A percentile compares a stretch with the other conserved stretches of the same genome.
Conservation (phyloP, 2,888 invertebrate species). For the Nephrotoma appendiculata region DNA sequence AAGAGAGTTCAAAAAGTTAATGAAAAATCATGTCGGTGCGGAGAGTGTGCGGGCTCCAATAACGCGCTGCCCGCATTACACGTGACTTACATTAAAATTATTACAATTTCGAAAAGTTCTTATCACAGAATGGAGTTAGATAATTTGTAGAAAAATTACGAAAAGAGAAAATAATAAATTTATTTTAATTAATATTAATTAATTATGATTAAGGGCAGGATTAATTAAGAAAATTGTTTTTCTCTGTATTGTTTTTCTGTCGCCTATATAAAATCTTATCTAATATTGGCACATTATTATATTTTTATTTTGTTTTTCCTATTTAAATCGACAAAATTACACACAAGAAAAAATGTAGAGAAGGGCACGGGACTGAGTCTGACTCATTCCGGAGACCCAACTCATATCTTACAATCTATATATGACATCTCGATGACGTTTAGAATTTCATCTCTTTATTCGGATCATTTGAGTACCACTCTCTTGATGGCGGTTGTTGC, state of each 20-base stretch:
- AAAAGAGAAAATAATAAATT: neutral
- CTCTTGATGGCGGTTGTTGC: neutral
- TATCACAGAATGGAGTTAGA: constrained; percentile 6
- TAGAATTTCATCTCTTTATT: constrained; percentile 3
- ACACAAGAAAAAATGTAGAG: neutral
- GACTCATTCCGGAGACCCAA: neutral
- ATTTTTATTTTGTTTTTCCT: neutral
- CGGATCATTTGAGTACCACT: neutral
- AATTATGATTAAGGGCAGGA: neutral
- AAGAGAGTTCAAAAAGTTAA: neutral
- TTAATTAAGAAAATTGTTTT: neutral
- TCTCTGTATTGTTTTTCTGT: neutral
- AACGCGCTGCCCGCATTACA: neutral
- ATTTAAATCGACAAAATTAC: neutral
- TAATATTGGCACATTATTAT: neutral
- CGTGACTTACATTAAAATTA: neutral
- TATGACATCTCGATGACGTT: neutral
- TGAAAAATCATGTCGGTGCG: neutral
- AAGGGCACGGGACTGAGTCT: neutral
- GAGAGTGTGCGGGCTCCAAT: neutral
- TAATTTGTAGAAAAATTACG: neutral
- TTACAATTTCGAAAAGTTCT: neutral
- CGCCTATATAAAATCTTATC: neutral
- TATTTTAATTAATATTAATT: neutral
- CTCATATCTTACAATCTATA: neutral